These are phyloP conservation scores for Brachyptera putata DNA, from an alignment of 2,888 invertebrate species.

Conservation along the genomic window DNA sequence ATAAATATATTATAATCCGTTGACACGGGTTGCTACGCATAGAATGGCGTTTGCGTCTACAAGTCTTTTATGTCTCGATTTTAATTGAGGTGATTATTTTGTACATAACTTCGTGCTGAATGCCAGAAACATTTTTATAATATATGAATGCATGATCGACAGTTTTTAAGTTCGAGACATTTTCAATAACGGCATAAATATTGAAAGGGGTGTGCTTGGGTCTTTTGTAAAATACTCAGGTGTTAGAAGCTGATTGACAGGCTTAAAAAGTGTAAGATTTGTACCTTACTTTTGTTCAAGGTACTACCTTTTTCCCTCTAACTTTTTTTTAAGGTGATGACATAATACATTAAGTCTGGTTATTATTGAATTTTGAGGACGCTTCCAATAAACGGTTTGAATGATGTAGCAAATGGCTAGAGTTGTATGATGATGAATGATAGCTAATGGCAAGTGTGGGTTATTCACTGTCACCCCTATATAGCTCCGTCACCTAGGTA, in stretches of 20 bases:
- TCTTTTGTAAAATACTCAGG: slow-evolving; percentile 22
- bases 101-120: slow-evolving; percentile 12
- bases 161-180: slow-evolving; percentile 12
- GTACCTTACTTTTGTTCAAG: slow-evolving; percentile 21
- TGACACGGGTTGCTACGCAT: neutral
- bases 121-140: slow-evolving; percentile 20
- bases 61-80: slow-evolving; percentile 13
- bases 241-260: slow-evolving; percentile 18
- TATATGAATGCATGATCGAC: neutral
- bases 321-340: slow-evolving; percentile 21
- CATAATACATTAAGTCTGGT: slow-evolving; percentile 14
- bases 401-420: no score
- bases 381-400: slow-evolving; percentile 19
- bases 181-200: slow-evolving; percentile 8
- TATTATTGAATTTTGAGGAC: slow-evolving; percentile 16
- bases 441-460: slow-evolving; percentile 10
- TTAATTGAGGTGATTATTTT: slow-evolving; percentile 13
- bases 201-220: slow-evolving; percentile 8
- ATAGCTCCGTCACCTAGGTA: slow-evolving; percentile 10
- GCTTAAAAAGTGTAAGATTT: slow-evolving; percentile 16
- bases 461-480: slow-evolving; percentile 5
- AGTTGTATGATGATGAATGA: neutral
- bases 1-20: no score
- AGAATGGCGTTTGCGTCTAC: neutral
- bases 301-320: slow-evolving; percentile 18